Evolutionary conservation across 2,113 vertebrate species (phyloP), one percentile per base, ranked within the genome.

Genomic region (Labeo catla): DNA sequence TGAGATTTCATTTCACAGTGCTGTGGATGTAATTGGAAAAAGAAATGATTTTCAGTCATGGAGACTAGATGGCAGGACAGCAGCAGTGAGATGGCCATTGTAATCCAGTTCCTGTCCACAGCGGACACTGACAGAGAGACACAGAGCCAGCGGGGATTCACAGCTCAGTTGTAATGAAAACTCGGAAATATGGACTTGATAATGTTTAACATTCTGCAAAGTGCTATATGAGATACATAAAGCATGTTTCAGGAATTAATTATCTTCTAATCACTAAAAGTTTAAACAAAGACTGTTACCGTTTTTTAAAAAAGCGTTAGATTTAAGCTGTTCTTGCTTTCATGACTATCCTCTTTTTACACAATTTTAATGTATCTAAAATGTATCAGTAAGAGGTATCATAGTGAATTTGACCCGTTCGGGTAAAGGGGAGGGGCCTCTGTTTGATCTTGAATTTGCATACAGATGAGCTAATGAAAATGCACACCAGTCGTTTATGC

Each of bases 361-460:
- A 61, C 57, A 28, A 21, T 13, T 66, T 6, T 28, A 65, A 13
- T 76, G 45, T 76, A 52, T 78, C 10, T 8, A n/a, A n/a, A 61
- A 61, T 61, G 57, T n/a, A 1, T 36, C 34, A 78, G 34, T n/a
- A 4, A n/a, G 49, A 39, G 52, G 52, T 21, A 57, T 81, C 78
- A 19, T 16, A 63, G 78, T 8, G 12, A 8, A n/a, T 39, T 54
- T 39, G 63, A 70, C 79, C 87, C 79, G 57, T 76, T 66, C 86
- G 81, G 63, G 4, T 28, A 49, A 80, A 50, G 82, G 72, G 73
- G 88, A 77, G 76, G 73, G 85, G 87, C 83, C 80, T 54, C 45
- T 52, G 87, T 87, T 84, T 81, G 52, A 81, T 83, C 74, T 72
- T 23, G 54, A 43, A 86, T 88, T 70, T 86, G 50, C 79, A 88